phyloP scores from a whole-genome alignment of 2,113 vertebrate genomes.

The Toxotes chatareus region DNA sequence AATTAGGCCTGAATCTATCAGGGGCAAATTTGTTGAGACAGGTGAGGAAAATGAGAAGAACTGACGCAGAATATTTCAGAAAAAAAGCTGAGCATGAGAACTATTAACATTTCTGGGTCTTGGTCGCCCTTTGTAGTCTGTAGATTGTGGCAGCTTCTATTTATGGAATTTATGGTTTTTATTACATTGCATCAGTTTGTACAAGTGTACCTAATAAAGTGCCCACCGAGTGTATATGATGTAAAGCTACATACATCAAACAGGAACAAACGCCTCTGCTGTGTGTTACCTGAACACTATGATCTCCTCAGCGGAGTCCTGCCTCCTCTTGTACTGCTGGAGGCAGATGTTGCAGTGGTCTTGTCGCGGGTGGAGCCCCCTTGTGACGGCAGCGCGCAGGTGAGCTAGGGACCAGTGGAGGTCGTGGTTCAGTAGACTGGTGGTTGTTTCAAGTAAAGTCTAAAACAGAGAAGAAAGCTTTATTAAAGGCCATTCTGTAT shows the following conservation, averaged over 20 bases:
- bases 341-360: slow-evolving; percentile 96
- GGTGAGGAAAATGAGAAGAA: too few species aligned
- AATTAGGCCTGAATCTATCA: too few species aligned
- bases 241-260: neutral
- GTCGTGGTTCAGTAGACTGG: slow-evolving; percentile 94
- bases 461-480: slow-evolving; percentile 58
- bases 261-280: neutral
- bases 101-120: too few species aligned
- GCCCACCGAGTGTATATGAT: neutral
- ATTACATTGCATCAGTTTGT: too few species aligned
- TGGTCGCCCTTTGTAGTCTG: too few species aligned
- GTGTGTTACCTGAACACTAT: slow-evolving; percentile 92
- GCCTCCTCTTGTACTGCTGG: slow-evolving; percentile 94
- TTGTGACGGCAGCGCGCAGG: slow-evolving; percentile 90
- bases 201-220: too few species aligned
- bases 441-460: slow-evolving; percentile 97
- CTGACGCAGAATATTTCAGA: too few species aligned
- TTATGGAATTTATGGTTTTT: too few species aligned
- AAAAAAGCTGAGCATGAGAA: too few species aligned
- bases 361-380: slow-evolving; percentile 93
- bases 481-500: neutral
- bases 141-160: too few species aligned
- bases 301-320: slow-evolving; percentile 91
- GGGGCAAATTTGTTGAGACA: too few species aligned
- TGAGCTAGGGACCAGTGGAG: slow-evolving; percentile 98